Base-by-base conservation (phyloP, 2,888 invertebrate genomes). In the Mythimna ferrago region DNA sequence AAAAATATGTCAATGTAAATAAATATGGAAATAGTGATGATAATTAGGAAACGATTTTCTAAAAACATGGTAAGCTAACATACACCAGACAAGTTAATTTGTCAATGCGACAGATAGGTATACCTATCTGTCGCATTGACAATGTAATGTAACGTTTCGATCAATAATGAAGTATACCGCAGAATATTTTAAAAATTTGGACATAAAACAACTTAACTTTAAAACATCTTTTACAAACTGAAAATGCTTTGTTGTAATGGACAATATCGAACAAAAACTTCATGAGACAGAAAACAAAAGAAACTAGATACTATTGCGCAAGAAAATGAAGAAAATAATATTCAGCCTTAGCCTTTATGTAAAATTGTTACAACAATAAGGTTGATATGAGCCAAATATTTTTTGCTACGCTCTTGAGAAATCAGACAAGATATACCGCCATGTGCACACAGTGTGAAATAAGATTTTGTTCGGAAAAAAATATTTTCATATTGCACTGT, bases 371-470 rank as follows among this genome's bases (percentile, higher is more conserved):
- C 63, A 65, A 74, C 66, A 78, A 76, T 79, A 67, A 73, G 74
- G 84, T 83, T 89, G 89, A 89, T 89, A 86, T 85, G 82, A 82
- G 80, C 71, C 87, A 88, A 90, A 92, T 85, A 91, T 91, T 89
- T 91, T 92, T 90, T 89, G 87, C 84, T 88, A 87, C 89, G 89
- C 92, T 92, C 91, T 85, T 89, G 91, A 92, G 92, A 92, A 94
- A 93, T 93, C 91, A 92, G 92, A 92, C 90, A 89, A 92, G 90
- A 92, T 91, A 91, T 90, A 92, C 89, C 83, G 90, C 81, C 90
- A 89, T 94, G 95, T 92, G 94, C 95, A 93, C 89, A 90, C 87
- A 90, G 89, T 93, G 95, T 95, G 95, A 95, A 95, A 95, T 95
- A 91, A 93, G 94, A 86, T 94, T 92, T 92, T 91, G 90, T 90